Conservation (phyloP, 2,113 vertebrate genomes). For the Eonycteris spelaea region DNA sequence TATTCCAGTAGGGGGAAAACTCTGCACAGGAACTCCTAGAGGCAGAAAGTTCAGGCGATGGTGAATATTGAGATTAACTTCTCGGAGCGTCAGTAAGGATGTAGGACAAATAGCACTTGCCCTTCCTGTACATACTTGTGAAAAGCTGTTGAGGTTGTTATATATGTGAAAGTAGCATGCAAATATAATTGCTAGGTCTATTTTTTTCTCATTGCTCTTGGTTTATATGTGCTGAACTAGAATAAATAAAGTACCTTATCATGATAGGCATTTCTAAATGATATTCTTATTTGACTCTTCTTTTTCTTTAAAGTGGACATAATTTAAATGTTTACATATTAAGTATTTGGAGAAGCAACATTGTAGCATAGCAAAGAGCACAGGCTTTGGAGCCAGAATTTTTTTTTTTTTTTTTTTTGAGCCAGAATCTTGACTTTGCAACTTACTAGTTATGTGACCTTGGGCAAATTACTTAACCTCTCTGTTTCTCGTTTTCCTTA, state of each 20-base stretch:
- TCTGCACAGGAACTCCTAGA: neutral
- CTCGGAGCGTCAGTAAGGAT: neutral
- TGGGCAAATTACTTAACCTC: neutral
- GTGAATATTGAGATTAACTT: neutral
- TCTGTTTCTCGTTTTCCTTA: constrained; percentile 14
- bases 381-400: neutral
- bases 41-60: neutral
- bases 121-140: neutral
- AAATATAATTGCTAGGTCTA: neutral
- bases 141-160: constrained; percentile 13
- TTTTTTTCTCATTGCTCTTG: neutral
- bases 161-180: neutral
- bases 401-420: too few relatives aligned
- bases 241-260: constrained; percentile 26
- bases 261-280: neutral
- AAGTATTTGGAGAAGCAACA: constrained; percentile 25
- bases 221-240: neutral
- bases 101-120: neutral
- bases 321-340: constrained; percentile 27
- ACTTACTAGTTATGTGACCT: neutral
- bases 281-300: neutral
- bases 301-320: constrained; percentile 41
- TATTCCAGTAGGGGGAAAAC: neutral
- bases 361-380: neutral
- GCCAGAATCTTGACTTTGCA: neutral